These are phyloP conservation scores for Drosophila parabipectinata DNA, from an alignment of 1,140 invertebrate genomes.

Conservation along the genomic window DNA sequence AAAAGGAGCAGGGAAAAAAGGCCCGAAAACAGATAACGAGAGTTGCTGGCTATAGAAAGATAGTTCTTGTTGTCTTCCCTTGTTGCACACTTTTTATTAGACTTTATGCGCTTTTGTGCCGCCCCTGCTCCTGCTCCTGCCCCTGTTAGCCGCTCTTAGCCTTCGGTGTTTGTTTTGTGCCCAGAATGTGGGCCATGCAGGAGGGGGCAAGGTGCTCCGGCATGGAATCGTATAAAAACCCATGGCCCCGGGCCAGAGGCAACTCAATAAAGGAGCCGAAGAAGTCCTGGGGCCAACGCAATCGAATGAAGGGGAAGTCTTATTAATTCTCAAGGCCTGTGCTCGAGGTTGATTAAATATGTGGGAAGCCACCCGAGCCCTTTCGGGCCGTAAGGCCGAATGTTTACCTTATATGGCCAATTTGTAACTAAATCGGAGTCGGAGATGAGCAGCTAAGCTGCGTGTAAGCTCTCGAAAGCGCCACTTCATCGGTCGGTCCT, in stretches of 20 bases:
- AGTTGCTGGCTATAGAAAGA: constrained; percentile 70
- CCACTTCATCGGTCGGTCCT: constrained; percentile 57
- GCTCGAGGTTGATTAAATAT: constrained; percentile 73
- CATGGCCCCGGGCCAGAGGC: constrained; percentile 63
- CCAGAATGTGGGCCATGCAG: constrained; percentile 9
- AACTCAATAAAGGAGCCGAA: constrained; percentile 67
- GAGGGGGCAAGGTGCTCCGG: constrained; percentile 21
- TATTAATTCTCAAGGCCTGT: constrained; percentile 62
- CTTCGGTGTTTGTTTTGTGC: constrained; percentile 56
- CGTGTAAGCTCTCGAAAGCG: constrained; percentile 73
- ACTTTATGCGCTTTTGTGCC: constrained; percentile 79
- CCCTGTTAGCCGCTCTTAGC: neutral
- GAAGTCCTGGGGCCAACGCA: constrained; percentile 21
- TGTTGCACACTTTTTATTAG: constrained; percentile 78
- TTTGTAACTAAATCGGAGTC: constrained; percentile 75
- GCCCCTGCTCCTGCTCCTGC: constrained; percentile 5
- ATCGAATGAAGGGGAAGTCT: constrained; percentile 50
- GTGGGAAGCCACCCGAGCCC: constrained; percentile 49
- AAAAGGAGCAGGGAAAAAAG: constrained; percentile 42
- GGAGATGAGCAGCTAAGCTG: constrained; percentile 55
- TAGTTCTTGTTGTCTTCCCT: constrained; percentile 66
- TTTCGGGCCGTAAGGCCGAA: constrained; percentile 8
- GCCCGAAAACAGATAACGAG: constrained; percentile 74
- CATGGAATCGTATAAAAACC: constrained; percentile 58
- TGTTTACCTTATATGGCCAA: constrained; percentile 61